Conservation (phyloP, 2,797 vertebrate species). For the Phylloscopus collybita region DNA sequence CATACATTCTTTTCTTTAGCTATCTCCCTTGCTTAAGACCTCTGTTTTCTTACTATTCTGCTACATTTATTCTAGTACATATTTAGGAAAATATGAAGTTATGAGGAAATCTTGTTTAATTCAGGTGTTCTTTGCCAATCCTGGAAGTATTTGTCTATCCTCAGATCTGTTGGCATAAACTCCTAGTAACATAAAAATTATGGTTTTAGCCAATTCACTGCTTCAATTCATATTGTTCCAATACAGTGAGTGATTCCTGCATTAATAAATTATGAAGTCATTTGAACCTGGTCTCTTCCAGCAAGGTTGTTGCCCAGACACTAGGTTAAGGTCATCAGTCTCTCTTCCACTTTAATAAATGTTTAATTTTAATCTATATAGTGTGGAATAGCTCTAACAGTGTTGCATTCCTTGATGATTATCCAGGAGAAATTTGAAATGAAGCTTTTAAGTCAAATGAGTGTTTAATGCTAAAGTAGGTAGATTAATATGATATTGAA, state of each 20-base stretch:
- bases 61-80: background rate
- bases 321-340: background rate
- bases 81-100: background rate
- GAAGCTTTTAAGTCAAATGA: background rate
- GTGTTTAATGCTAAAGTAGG: background rate
- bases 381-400: background rate
- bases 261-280: constrained; percentile 14
- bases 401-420: background rate
- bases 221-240: background rate
- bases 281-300: constrained; percentile 18
- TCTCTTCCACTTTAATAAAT: constrained; percentile 7
- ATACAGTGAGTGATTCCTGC: background rate
- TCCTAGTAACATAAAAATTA: background rate
- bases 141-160: background rate
- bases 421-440: constrained; percentile 25
- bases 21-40: background rate
- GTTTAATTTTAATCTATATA: constrained; percentile 42
- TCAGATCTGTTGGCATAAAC: background rate
- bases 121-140: background rate
- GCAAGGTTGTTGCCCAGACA: background rate
- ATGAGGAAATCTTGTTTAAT: background rate
- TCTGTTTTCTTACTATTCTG: background rate
- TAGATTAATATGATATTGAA: background rate
- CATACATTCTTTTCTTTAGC: background rate
- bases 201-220: background rate